phyloP scores from a whole-genome alignment of 2,113 vertebrate genomes.

The Ailuropoda melanoleuca region DNA sequence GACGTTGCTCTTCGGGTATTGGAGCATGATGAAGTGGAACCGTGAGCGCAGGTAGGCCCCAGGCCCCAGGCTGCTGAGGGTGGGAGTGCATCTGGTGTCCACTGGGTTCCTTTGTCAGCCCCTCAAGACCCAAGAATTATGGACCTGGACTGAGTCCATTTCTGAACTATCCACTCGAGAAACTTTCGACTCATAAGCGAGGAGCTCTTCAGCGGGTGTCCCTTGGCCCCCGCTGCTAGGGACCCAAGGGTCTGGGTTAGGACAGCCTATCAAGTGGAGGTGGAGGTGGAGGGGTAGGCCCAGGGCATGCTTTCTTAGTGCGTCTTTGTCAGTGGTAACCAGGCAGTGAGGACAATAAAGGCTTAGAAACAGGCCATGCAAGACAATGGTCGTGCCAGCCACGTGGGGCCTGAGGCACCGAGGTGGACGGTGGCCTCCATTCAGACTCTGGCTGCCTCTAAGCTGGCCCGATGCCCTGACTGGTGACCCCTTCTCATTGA shows the following conservation, averaged over 20 bases:
- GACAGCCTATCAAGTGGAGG: not conserved
- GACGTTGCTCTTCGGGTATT: conserved; percentile 89
- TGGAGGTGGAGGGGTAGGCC: not conserved
- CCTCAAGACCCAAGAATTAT: not conserved
- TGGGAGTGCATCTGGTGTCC: rapidly evolving
- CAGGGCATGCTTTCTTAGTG: not conserved
- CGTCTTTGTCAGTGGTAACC: not conserved
- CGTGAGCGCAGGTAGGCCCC: conserved; percentile 88
- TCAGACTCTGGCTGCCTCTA: not conserved
- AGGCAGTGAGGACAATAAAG: no score
- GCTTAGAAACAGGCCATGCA: not conserved
- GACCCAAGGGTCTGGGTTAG: not conserved
- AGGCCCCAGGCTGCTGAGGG: not conserved
- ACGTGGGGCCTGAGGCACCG: not conserved
- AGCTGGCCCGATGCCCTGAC: not conserved
- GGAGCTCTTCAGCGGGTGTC: not conserved
- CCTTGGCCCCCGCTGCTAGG: not conserved
- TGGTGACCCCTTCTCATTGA: not conserved
- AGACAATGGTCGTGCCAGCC: not conserved
- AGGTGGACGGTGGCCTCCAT: not conserved
- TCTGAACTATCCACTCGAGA: not conserved
- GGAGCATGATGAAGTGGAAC: conserved; percentile 91
- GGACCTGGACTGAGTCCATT: not conserved
- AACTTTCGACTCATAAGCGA: not conserved
- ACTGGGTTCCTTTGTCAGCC: not conserved